These are phyloP conservation scores for Carassius auratus DNA, from an alignment of 2,113 vertebrate genomes.

Conservation along the genomic window DNA sequence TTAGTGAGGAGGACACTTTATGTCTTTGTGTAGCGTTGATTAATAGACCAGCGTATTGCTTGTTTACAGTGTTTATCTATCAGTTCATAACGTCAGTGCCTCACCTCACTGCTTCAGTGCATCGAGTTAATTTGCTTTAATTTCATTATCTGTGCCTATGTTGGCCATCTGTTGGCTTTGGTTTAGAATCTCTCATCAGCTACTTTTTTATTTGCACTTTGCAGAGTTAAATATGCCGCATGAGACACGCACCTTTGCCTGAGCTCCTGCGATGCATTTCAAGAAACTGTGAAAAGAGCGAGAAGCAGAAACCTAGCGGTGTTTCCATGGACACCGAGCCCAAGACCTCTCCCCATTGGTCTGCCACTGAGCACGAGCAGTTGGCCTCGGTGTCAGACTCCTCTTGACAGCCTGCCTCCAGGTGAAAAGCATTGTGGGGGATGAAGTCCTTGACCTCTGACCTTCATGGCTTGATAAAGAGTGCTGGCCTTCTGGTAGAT, in stretches of 20 bases:
- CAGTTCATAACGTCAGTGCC: neutral
- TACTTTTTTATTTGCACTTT: neutral
- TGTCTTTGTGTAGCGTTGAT: neutral
- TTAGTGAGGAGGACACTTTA: neutral
- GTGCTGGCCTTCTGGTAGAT: slow-evolving; percentile 74
- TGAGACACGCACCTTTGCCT: slow-evolving; percentile 11
- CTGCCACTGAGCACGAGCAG: slow-evolving; percentile 36
- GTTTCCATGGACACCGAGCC: slow-evolving; percentile 79
- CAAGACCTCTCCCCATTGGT: slow-evolving; percentile 61
- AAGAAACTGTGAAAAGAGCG: slow-evolving; percentile 15
- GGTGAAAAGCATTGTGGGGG: slow-evolving; percentile 60
- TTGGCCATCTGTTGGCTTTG: slow-evolving; percentile 9
- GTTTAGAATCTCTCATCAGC: slow-evolving; percentile 4
- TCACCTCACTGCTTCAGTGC: neutral
- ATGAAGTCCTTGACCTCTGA: slow-evolving; percentile 75
- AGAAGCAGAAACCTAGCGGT: slow-evolving; percentile 18
- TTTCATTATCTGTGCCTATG: slow-evolving; percentile 1
- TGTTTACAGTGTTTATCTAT: slow-evolving; percentile 20
- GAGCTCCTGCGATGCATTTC: slow-evolving; percentile 13
- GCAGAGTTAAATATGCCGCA: neutral
- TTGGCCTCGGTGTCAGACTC: slow-evolving; percentile 44
- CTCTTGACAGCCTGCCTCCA: slow-evolving; percentile 62
- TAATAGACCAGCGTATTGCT: neutral
- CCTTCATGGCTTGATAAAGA: slow-evolving; percentile 71
- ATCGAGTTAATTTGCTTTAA: slow-evolving; percentile 16